These are phyloP conservation scores for Drosophila ananassae DNA, from an alignment of 1,140 invertebrate genomes.

Conservation along the genomic window DNA sequence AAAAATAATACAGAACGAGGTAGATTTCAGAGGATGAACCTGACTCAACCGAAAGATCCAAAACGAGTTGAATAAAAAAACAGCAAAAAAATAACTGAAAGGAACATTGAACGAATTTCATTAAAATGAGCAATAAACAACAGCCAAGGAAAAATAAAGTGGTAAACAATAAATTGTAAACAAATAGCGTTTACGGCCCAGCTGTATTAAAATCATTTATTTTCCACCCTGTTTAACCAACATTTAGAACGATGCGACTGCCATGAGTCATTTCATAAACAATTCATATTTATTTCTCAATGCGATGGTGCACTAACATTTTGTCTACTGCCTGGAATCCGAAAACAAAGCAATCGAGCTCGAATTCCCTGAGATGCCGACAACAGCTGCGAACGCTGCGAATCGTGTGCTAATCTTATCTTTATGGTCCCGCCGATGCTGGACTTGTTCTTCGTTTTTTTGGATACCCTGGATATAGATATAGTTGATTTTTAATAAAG, in stretches of 20 bases:
- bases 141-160: slow-evolving; percentile 23
- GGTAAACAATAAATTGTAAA: neutral
- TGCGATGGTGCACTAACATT: slow-evolving; percentile 36
- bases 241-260: neutral
- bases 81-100: neutral
- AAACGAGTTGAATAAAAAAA: slow-evolving; percentile 23
- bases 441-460: slow-evolving; percentile 60
- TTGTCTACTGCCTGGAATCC: slow-evolving; percentile 19
- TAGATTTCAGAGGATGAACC: slow-evolving; percentile 17
- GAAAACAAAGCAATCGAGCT: slow-evolving; percentile 48
- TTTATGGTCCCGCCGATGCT: slow-evolving; percentile 75
- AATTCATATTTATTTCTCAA: slow-evolving; percentile 1
- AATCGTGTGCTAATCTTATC: slow-evolving; percentile 81
- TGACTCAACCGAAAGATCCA: slow-evolving; percentile 20
- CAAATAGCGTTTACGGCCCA: neutral
- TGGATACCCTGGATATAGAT: slow-evolving; percentile 5
- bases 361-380: slow-evolving; percentile 11
- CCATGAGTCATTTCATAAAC: slow-evolving; percentile 14
- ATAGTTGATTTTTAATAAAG: neutral
- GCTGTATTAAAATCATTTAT: neutral
- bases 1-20: slow-evolving; percentile 16
- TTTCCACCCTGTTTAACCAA: neutral
- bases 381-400: slow-evolving; percentile 39
- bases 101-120: slow-evolving; percentile 51
- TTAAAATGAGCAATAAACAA: slow-evolving; percentile 44